Evolutionary conservation across 2,888 invertebrate species (phyloP), one percentile per base, ranked within the genome.

Genomic region (Ectobius pallidus): DNA sequence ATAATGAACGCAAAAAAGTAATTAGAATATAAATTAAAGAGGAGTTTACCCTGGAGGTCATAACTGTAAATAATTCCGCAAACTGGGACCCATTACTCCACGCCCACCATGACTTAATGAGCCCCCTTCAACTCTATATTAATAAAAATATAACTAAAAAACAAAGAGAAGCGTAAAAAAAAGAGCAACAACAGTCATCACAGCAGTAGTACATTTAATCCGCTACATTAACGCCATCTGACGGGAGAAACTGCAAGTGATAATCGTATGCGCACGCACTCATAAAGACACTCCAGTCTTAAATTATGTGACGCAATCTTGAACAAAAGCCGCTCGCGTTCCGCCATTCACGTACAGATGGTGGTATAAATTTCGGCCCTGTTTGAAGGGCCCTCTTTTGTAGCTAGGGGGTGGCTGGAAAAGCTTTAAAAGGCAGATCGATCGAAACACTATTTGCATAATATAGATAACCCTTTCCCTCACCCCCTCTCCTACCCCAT

Each of bases 221-320:
- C 52, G 52, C 6, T 22, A 58, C 55, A 58, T 58, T 58, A 58
- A 58, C 58, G 30, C 58, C 58, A 58, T 58, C 58, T 58, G 58
- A 2, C 30, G 30, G 9, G 32, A 58, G 27, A 30, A 58, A 30
- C 27, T 58, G 32, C 32, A 30, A 58, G 6, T 46, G 46, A 46
- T 46, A 46, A 46, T 46, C 46, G n/a, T n/a, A 46, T 58, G 58
- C 32, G 30, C 22, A 4, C n/a, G n/a, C n/a, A 30, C 22, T 58
- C 58, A 58, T 58, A 58, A 58, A 58, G 58, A 30, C 32, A 16
- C 58, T 58, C 27, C n/a, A 30, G 27, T 58, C 58, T 58, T 58
- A 30, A 58, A 58, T 58, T 58, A 55, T 55, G 58, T 58, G 30
- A 58, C 58, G 58, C 6, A 58, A 14, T 58, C 58, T 58, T 58